phyloP scores from a whole-genome alignment of 2,797 vertebrate species.

The Toxotes lorentzi region DNA sequence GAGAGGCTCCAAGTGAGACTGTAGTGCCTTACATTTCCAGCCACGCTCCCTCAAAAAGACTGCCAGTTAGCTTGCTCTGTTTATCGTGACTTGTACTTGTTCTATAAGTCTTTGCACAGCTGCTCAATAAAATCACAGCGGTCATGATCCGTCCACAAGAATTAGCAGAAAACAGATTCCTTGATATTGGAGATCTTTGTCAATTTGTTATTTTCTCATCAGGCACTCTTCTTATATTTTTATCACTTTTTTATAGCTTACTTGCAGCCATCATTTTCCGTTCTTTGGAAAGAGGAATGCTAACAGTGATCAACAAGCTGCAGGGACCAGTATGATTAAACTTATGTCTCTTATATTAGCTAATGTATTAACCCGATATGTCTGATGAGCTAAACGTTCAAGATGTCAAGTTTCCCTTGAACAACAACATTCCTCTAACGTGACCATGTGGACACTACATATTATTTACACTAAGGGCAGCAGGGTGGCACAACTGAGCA shows the following conservation, averaged over 20 bases:
- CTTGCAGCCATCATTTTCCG: not conserved
- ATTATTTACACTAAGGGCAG: constrained; percentile 30
- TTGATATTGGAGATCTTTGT: constrained; percentile 16
- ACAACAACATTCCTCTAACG: constrained; percentile 29
- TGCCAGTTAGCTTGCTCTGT: constrained; percentile 67
- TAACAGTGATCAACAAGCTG: constrained; percentile 11
- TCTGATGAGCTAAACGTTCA: constrained; percentile 33
- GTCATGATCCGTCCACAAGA: constrained; percentile 26
- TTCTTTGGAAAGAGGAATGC: constrained; percentile 12
- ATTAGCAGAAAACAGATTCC: constrained; percentile 17
- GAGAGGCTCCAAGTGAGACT: constrained; percentile 70
- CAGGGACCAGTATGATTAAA: not conserved
- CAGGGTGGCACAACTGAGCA: constrained; percentile 6
- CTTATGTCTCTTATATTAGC: not conserved
- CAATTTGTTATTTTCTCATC: constrained; percentile 24
- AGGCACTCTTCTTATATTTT: constrained; percentile 3
- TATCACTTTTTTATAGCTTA: not conserved
- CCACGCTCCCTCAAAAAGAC: constrained; percentile 71
- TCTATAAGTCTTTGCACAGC: constrained; percentile 67
- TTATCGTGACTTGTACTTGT: constrained; percentile 47
- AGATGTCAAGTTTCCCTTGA: constrained; percentile 18
- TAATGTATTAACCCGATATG: constrained; percentile 1
- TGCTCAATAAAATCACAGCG: constrained; percentile 33
- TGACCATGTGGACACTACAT: constrained; percentile 5
- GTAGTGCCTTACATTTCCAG: constrained; percentile 87